A percentile compares a stretch with the other conserved stretches of the same genome.
Evolutionary conservation across 30 jellyfish, hydroid and myxozoan genomes (phyloP).

Genomic region (Sanderia malayensis): DNA sequence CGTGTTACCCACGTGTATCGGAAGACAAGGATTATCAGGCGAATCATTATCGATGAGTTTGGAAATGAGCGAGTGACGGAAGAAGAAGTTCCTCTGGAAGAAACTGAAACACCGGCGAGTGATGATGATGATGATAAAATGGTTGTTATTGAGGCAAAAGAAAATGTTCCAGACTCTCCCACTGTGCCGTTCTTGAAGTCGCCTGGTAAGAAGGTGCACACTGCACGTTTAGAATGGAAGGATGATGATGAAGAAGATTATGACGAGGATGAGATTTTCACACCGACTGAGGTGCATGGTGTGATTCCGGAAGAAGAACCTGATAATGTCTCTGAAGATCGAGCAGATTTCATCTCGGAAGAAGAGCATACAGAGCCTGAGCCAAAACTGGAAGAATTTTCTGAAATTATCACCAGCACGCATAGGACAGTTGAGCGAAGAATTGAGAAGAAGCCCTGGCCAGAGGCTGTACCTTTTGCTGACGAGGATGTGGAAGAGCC

Average conservation of each 20-base stretch:
- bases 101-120: slow-evolving; percentile 41
- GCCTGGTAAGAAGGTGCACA: slow-evolving; percentile 12
- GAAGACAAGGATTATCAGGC: slow-evolving; percentile 63
- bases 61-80: slow-evolving; percentile 74
- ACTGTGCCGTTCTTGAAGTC: slow-evolving; percentile 20
- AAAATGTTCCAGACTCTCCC: slow-evolving; percentile 37
- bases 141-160: slow-evolving; percentile 56
- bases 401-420: neutral
- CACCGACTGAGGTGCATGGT: too few species aligned
- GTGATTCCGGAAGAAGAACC: slow-evolving; percentile 7
- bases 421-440: neutral
- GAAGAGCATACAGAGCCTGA: neutral
- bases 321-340: neutral
- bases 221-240: slow-evolving; percentile 53
- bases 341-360: neutral
- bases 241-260: slow-evolving; percentile 24
- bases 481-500: slow-evolving; percentile 1
- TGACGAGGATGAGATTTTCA: too few species aligned
- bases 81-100: slow-evolving; percentile 82
- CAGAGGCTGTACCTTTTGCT: neutral
- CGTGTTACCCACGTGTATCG: slow-evolving; percentile 74
- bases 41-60: slow-evolving; percentile 71
- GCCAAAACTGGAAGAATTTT: neutral
- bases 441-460: neutral
- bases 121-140: slow-evolving; percentile 54